Conservation (phyloP, 2,888 invertebrate species). For the Ennomos erosarius region DNA sequence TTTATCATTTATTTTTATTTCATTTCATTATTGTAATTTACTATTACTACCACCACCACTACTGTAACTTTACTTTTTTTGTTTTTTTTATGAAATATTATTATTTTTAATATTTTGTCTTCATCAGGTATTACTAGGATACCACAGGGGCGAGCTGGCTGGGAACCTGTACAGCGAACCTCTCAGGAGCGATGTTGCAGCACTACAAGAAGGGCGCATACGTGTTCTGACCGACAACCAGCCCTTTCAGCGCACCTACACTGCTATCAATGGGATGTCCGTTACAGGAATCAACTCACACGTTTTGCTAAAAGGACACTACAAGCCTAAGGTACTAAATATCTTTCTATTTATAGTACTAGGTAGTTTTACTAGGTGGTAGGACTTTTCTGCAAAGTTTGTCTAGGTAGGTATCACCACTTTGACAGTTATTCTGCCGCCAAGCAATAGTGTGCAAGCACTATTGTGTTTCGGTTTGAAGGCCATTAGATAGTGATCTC, state of each 20-base stretch:
- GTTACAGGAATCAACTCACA: constrained; percentile 62
- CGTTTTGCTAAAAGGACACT: constrained; percentile 53
- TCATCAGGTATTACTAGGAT: constrained; percentile 78
- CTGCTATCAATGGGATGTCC: constrained; percentile 62
- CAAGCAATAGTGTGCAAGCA: too few relatives aligned
- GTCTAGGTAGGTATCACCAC: too few relatives aligned
- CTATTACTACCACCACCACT: too few relatives aligned
- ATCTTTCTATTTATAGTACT: background rate
- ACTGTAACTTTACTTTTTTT: too few relatives aligned
- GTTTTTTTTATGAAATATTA: too few relatives aligned
- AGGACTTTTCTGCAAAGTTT: too few relatives aligned
- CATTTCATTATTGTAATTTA: too few relatives aligned
- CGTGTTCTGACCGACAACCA: constrained; percentile 84
- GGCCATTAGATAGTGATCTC: too few relatives aligned
- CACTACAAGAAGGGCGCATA: constrained; percentile 78
- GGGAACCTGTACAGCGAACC: constrained; percentile 88
- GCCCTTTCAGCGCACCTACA: constrained; percentile 79
- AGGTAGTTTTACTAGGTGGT: too few relatives aligned
- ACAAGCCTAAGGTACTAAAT: constrained; percentile 56
- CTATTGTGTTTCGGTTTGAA: too few relatives aligned
- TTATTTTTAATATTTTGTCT: background rate
- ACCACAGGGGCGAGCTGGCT: constrained; percentile 87
- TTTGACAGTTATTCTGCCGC: too few relatives aligned
- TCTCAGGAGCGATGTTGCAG: constrained; percentile 78
- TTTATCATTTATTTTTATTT: too few relatives aligned